Evolutionary conservation across 2,888 invertebrate species (phyloP).

Genomic region (Omphaloscelis lunosa): DNA sequence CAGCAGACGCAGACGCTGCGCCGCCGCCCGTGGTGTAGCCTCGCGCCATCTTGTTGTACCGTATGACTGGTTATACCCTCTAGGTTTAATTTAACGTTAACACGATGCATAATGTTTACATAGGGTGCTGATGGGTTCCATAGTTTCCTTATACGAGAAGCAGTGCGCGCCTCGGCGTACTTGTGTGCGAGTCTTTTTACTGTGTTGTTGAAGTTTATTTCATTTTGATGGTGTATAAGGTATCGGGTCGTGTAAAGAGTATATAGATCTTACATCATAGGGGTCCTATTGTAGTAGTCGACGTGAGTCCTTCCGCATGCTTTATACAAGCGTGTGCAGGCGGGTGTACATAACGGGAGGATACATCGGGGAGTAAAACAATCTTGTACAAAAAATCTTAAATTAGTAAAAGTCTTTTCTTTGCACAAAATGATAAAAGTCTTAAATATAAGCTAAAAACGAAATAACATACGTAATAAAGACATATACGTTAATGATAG

Average conservation of each 20-base stretch:
- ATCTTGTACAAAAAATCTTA: constrained; percentile 85
- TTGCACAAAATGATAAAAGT: constrained; percentile 83
- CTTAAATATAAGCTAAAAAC: constrained; percentile 84
- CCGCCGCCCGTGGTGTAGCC: constrained; percentile 6
- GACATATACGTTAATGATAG: constrained; percentile 90
- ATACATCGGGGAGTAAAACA: constrained; percentile 68
- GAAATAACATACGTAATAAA: constrained; percentile 90
- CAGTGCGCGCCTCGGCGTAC: constrained; percentile 38
- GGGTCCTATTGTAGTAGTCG: constrained; percentile 54
- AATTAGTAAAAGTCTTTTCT: constrained; percentile 79
- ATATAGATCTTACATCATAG: constrained; percentile 50
- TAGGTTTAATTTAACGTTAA: constrained; percentile 76
- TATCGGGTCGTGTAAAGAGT: constrained; percentile 69
- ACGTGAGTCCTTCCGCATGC: constrained; percentile 58
- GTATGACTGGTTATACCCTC: constrained; percentile 71
- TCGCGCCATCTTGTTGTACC: constrained; percentile 66
- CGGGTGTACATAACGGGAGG: constrained; percentile 47
- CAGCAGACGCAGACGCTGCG: not conserved
- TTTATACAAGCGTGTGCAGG: constrained; percentile 38
- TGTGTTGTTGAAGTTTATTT: constrained; percentile 73
- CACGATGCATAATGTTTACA: constrained; percentile 79
- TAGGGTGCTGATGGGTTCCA: constrained; percentile 77
- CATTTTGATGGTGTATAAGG: constrained; percentile 67
- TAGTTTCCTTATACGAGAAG: constrained; percentile 68
- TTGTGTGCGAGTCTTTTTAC: constrained; percentile 65